phyloP scores from a whole-genome alignment of 2,888 invertebrate species.

The Himalopsyche kuldschensis region DNA sequence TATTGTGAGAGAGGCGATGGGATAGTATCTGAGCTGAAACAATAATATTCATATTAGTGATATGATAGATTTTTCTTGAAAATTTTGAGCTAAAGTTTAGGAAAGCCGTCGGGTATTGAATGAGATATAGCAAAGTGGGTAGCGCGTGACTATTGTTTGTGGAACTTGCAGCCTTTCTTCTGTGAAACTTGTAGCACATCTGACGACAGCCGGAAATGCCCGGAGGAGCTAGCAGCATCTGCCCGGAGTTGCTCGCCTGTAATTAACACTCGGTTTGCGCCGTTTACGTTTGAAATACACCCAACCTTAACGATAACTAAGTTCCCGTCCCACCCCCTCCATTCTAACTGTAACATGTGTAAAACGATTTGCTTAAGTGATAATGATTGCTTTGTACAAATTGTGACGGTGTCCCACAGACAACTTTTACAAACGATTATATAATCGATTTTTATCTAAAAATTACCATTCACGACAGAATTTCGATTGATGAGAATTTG shows the following conservation, averaged over 20 bases:
- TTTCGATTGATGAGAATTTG: too few species aligned
- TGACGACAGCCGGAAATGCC: conserved; percentile 29
- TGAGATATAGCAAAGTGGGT: background rate
- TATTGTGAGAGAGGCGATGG: too few species aligned
- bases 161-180: conserved; percentile 20
- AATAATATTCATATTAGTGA: too few species aligned
- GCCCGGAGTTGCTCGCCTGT: conserved; percentile 25
- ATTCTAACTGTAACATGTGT: conserved; percentile 10
- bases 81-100: background rate
- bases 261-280: conserved; percentile 30
- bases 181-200: conserved; percentile 22
- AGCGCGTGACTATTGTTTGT: conserved; percentile 17
- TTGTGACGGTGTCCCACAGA: background rate
- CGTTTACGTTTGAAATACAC: background rate
- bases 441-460: background rate
- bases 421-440: background rate
- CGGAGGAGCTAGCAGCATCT: conserved; percentile 12
- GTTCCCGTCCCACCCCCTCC: background rate
- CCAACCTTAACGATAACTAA: background rate
- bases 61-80: background rate
- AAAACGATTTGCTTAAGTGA: conserved; percentile 21
- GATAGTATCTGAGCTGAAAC: too few species aligned
- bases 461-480: too few species aligned
- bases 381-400: conserved; percentile 7
- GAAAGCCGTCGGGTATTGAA: background rate